Evolutionary conservation across 2,797 vertebrate species (phyloP), one percentile per base, ranked within the genome.

Genomic region (Epinephelus awoara): DNA sequence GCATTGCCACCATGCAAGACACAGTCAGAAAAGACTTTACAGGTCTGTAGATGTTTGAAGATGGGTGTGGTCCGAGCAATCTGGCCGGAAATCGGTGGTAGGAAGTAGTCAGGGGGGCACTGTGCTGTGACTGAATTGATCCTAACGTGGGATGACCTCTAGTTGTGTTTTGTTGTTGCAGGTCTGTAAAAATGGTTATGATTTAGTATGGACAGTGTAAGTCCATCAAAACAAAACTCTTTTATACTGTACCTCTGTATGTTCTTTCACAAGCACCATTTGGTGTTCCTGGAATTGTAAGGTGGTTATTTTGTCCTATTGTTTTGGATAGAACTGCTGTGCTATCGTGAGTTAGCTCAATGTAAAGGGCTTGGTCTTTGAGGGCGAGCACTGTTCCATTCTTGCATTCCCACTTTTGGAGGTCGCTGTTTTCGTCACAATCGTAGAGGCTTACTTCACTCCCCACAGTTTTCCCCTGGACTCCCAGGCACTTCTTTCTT

Each of bases 331-430:
- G 93, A 90, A 70, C 68, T 3, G 80, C 89, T 63, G 54, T 80
- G 58, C 44, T 72, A 14, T 85, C 83, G 59, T 94, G 93, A 44
- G 95, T 84, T 81, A 96, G 94, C 74, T 97, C 95, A 80, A 98
- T 94, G 89, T 92, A 96, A 27, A 98, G 85, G 40, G 94, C 85
- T 75, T 94, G 89, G 72, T 89, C 95, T 85, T 95, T 93, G 56
- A 99, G 94, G 15, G 90, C 94, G 63, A 99, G 94, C 66, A 96
- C 84, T 0, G 95, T 97, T 70, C 96, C 94, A 44, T 97, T 96
- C 68, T 80, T 95, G 91, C 98, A 99, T 84, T 97, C 96, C 98
- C 98, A 98, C 83, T 95, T 96, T 89, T 99, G 98, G 9, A 97
- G 89, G 25, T 94, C 88, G 17, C 80, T 97, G 17, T 74, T 93